These are phyloP conservation scores for Eupelmus urozonus DNA, from an alignment of 2,888 invertebrate species.

Conservation along the genomic window DNA sequence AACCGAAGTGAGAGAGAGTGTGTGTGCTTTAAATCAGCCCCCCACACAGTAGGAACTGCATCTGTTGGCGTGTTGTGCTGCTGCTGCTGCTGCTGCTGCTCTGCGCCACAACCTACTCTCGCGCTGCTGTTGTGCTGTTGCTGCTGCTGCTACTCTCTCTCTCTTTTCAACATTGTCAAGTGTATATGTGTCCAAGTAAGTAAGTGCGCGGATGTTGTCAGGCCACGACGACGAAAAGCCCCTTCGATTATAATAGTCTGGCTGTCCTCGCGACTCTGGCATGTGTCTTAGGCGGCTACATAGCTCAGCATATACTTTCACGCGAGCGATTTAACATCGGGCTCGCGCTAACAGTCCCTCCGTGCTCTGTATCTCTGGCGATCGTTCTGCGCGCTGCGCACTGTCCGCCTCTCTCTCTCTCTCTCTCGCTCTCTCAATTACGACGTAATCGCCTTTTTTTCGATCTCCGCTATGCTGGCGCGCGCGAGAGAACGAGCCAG, in stretches of 20 bases:
- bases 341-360: too few relatives aligned
- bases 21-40: conserved; percentile 15
- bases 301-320: conserved; percentile 15
- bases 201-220: not conserved
- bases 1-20: conserved; percentile 1
- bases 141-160: not conserved
- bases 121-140: not conserved
- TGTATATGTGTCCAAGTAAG: conserved; percentile 39
- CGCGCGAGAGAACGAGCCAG: not conserved
- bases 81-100: conserved; percentile 19
- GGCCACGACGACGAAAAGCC: not conserved
- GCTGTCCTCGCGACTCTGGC: not conserved
- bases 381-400: not conserved
- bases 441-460: conserved; percentile 49
- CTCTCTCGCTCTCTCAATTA: conserved; percentile 37
- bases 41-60: not conserved
- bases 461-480: conserved; percentile 14
- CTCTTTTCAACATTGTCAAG: not conserved
- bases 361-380: too few relatives aligned
- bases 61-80: not conserved
- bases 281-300: not conserved
- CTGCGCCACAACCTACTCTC: not conserved
- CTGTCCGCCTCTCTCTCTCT: not conserved
- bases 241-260: too few relatives aligned
- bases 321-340: too few relatives aligned